Conservation (phyloP, 2,888 invertebrate genomes). For the Heliconius charithonia region DNA sequence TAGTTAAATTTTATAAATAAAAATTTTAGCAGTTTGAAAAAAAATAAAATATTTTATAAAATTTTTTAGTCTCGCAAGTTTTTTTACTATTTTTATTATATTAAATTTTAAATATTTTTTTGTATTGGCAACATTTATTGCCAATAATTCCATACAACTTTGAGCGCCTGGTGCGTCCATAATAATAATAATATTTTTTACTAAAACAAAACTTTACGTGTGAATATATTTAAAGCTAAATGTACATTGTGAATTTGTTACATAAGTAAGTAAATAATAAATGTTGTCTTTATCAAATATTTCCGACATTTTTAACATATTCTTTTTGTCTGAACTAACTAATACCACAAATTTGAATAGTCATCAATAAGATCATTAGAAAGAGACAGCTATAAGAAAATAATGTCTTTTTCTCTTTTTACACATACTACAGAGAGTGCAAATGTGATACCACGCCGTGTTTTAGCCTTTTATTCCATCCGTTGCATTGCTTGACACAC, state of each 20-base stretch:
- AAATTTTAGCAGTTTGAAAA: neutral
- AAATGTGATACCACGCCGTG: slow-evolving; percentile 42
- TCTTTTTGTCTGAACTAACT: neutral
- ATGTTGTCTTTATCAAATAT: neutral
- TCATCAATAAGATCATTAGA: neutral
- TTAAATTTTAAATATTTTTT: neutral
- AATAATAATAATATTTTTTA: neutral
- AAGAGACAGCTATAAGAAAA: neutral
- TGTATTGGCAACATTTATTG: slow-evolving; percentile 5
- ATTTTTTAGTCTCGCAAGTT: neutral
- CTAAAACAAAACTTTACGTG: slow-evolving; percentile 13
- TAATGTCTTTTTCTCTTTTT: neutral
- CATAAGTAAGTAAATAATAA: slow-evolving; percentile 1
- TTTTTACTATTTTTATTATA: neutral
- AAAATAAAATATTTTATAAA: neutral
- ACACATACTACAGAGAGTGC: slow-evolving; percentile 34
- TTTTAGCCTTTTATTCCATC: slow-evolving; percentile 44
- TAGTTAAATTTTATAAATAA: slow-evolving; percentile 5
- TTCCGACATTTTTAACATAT: neutral
- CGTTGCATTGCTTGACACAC: slow-evolving; percentile 51
- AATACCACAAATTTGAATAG: too few species aligned
- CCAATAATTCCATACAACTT: neutral
- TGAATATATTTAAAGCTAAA: slow-evolving; percentile 23
- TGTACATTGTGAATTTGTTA: slow-evolving; percentile 15
- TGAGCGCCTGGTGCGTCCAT: slow-evolving; percentile 23